phyloP scores from a whole-genome alignment of 1,140 invertebrate species.

The Drosophila paulistorum region DNA sequence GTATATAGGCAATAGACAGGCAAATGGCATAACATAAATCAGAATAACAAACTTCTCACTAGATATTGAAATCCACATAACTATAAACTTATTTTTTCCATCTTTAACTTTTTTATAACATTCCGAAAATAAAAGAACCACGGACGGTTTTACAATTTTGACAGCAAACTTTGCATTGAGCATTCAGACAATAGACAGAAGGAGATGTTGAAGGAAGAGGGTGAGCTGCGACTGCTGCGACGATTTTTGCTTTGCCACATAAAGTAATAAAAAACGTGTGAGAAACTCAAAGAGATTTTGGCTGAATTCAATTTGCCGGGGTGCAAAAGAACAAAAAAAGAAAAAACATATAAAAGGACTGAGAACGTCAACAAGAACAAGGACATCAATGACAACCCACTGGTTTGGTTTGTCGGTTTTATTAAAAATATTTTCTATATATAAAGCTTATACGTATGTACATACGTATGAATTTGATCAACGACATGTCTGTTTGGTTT shows the following conservation, averaged over 20 bases:
- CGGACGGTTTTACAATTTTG: slow-evolving; percentile 61
- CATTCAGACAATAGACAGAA: background rate
- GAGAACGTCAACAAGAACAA: slow-evolving; percentile 62
- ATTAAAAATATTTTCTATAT: slow-evolving; percentile 44
- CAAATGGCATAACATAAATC: slow-evolving; percentile 29
- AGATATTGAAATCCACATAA: slow-evolving; percentile 36
- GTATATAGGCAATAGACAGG: background rate
- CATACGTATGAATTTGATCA: slow-evolving; percentile 63
- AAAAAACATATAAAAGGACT: slow-evolving; percentile 20
- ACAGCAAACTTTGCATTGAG: slow-evolving; percentile 36
- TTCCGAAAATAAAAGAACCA: background rate
- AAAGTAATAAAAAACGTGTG: slow-evolving; percentile 74
- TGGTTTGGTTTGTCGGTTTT: slow-evolving; percentile 38
- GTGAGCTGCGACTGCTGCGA: background rate
- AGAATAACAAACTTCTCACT: slow-evolving; percentile 36
- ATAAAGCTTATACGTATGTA: background rate
- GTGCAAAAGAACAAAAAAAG: slow-evolving; percentile 19
- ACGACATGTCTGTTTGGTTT: slow-evolving; percentile 54
- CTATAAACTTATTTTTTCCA: slow-evolving; percentile 39
- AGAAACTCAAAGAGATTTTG: slow-evolving; percentile 71
- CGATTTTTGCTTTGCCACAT: slow-evolving; percentile 52
- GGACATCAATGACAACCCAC: slow-evolving; percentile 43
- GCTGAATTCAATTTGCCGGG: slow-evolving; percentile 70
- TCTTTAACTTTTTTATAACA: no score
- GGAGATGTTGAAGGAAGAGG: background rate